Conservation (phyloP, 2,797 vertebrate genomes). For the Protosalanx chinensis region DNA sequence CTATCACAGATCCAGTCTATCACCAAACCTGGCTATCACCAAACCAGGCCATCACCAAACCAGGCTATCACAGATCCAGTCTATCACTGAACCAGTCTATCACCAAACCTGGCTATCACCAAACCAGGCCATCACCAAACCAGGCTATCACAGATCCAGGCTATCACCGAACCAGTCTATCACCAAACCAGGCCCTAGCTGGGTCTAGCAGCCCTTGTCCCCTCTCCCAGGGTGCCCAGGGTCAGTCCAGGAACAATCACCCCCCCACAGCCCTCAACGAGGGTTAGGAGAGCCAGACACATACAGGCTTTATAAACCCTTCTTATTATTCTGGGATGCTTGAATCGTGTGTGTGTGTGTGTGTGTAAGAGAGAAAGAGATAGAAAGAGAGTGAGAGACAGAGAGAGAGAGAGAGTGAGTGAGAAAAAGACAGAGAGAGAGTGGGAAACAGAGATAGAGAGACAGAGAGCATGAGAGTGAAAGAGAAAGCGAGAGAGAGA, state of each 20-base stretch:
- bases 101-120: too few relatives aligned
- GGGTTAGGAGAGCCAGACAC: conserved; percentile 32
- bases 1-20: too few relatives aligned
- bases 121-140: too few relatives aligned
- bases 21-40: too few relatives aligned
- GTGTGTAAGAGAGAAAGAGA: conserved; percentile 2
- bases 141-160: too few relatives aligned
- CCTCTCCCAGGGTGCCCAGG: conserved; percentile 35
- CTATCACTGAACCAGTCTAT: too few relatives aligned
- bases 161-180: too few relatives aligned
- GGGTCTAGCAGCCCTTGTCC: conserved; percentile 36
- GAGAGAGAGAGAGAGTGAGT: neutral
- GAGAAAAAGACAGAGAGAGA: neutral
- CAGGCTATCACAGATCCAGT: too few relatives aligned
- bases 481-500: neutral
- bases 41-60: too few relatives aligned
- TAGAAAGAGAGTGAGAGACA: too few relatives aligned
- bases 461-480: too few relatives aligned
- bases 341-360: neutral
- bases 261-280: conserved; percentile 19
- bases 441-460: neutral
- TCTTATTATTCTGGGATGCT: conserved; percentile 42
- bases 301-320: conserved; percentile 42
- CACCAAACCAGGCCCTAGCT: neutral
- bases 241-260: conserved; percentile 30